phyloP scores from a whole-genome alignment of 2,113 vertebrate genomes.

The Lethenteron camtschaticum region DNA sequence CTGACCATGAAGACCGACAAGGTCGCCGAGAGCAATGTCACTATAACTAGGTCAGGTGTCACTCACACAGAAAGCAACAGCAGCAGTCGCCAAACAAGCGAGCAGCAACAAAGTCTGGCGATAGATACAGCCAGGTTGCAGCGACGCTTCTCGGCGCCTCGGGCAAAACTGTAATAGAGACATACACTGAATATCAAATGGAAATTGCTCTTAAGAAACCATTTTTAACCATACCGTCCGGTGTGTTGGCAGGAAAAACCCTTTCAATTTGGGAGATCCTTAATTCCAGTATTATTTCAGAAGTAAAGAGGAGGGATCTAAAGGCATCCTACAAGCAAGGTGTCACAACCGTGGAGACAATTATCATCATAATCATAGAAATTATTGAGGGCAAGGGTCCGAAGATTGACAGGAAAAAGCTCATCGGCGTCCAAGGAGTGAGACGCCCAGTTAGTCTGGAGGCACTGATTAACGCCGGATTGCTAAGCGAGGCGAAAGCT shows the following conservation, averaged over 20 bases:
- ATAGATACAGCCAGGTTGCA: too few species aligned
- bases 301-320: not conserved
- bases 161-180: not conserved
- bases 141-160: not conserved
- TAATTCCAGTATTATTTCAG: slow-evolving; percentile 1
- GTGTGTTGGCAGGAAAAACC: not conserved
- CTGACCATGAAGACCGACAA: not conserved
- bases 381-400: not conserved
- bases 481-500: not conserved
- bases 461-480: not conserved
- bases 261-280: not conserved
- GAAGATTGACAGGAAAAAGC: not conserved
- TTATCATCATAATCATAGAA: slow-evolving; percentile 1
- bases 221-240: slow-evolving; percentile 2
- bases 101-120: not conserved
- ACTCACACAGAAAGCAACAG: not conserved
- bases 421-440: not conserved
- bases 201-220: not conserved
- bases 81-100: slow-evolving; percentile 1
- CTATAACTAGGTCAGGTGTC: too few species aligned
- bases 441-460: not conserved
- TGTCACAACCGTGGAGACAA: not conserved
- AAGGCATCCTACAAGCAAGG: not conserved
- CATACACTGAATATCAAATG: not conserved
- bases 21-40: not conserved